These are phyloP conservation scores for Lasius fuliginosus DNA, from an alignment of 2,888 invertebrate species.

Conservation along the genomic window DNA sequence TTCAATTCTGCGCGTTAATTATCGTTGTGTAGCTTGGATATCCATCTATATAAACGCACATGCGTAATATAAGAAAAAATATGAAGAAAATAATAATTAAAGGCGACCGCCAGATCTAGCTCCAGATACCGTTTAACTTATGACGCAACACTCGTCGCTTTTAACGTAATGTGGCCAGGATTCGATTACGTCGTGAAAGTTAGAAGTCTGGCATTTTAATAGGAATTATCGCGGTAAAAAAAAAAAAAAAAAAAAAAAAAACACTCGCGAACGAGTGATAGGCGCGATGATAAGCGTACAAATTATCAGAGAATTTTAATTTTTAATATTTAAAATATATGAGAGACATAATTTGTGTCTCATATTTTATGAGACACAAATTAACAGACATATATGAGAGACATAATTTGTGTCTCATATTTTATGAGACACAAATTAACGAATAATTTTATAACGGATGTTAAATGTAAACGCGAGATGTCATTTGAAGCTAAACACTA, in stretches of 20 bases:
- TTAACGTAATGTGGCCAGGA: neutral
- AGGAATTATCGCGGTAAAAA: constrained; percentile 12
- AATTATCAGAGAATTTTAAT: constrained; percentile 8
- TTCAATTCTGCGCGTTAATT: neutral
- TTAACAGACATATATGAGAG: too few species aligned
- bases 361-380: too few species aligned
- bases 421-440: too few species aligned
- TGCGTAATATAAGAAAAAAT: neutral
- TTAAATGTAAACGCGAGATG: too few species aligned
- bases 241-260: constrained; percentile 18
- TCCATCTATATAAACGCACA: neutral
- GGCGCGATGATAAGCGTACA: neutral
- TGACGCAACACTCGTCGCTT: constrained; percentile 5
- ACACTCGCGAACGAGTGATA: neutral
- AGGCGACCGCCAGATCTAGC: neutral
- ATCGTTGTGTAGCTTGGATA: neutral
- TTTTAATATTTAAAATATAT: too few species aligned
- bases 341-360: too few species aligned
- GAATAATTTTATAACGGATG: too few species aligned
- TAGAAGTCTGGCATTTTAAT: neutral
- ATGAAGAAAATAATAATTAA: neutral
- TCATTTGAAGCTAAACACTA: neutral
- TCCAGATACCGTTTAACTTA: constrained; percentile 7
- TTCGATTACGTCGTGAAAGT: constrained; percentile 23
- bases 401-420: too few species aligned